These are phyloP conservation scores for Stramonita haemastoma DNA, from an alignment of 2,888 invertebrate species.

Conservation along the genomic window DNA sequence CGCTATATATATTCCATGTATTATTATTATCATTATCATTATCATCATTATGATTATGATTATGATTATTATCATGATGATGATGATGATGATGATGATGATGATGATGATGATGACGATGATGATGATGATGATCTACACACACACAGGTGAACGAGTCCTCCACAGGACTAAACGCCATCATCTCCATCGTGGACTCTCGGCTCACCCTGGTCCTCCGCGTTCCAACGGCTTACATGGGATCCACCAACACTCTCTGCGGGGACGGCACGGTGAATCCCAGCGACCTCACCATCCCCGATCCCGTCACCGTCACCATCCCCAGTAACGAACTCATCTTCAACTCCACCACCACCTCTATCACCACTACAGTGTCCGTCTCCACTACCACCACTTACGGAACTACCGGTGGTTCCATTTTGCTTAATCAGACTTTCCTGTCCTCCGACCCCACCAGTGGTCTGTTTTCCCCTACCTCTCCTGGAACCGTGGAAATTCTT, in stretches of 20 bases:
- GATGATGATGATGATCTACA: background rate
- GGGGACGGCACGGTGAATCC: conserved; percentile 14
- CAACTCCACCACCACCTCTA: conserved; percentile 3
- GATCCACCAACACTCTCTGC: background rate
- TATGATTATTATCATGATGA: too few species aligned
- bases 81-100: too few species aligned
- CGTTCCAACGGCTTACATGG: background rate
- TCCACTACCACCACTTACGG: background rate
- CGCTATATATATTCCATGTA: too few species aligned
- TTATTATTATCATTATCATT: too few species aligned
- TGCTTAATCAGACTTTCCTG: conserved; percentile 26
- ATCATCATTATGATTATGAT: too few species aligned
- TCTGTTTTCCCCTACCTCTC: background rate
- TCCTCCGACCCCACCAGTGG: conserved; percentile 28
- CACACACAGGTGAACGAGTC: background rate
- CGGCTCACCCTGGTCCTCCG: background rate
- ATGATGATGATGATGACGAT: too few species aligned
- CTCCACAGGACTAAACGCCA: background rate
- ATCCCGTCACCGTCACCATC: background rate
- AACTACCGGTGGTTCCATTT: background rate
- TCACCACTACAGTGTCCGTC: background rate
- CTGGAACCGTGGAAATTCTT: background rate
- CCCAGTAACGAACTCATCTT: background rate
- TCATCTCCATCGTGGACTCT: conserved; percentile 10
- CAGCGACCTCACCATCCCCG: background rate